Percentiles rank a stretch among this genome's conserved stretches.
Conservation (phyloP, 2,888 invertebrate species). For the Plutella xylostella region DNA sequence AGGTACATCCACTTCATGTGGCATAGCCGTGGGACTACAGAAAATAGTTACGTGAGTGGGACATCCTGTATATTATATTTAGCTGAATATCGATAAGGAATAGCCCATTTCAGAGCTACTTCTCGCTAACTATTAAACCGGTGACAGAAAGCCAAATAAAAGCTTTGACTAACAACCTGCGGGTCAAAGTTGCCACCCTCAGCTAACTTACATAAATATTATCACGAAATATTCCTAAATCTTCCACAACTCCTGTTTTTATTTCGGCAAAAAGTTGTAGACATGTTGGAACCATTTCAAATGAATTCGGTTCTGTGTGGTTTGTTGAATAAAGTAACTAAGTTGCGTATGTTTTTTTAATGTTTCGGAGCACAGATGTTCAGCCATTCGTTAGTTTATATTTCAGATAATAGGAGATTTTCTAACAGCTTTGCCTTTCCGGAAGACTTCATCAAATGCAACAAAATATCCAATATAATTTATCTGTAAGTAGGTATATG, state of each 20-base stretch:
- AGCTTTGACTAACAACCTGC: constrained; percentile 36
- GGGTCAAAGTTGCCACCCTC: constrained; percentile 34
- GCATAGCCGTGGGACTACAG: neutral
- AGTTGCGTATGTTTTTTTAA: no score
- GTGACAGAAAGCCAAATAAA: constrained; percentile 49
- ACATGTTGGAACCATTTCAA: neutral
- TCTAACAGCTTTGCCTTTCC: no score
- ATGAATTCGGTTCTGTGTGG: no score
- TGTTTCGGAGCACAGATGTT: no score
- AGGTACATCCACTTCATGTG: neutral
- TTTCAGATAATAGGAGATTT: no score
- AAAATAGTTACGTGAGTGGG: neutral
- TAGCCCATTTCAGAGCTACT: constrained; percentile 19
- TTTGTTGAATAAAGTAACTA: no score
- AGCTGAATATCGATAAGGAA: neutral
- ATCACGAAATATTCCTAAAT: constrained; percentile 45
- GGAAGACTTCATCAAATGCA: no score
- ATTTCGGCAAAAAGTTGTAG: neutral
- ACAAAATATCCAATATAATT: no score
- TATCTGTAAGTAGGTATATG: no score
- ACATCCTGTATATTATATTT: constrained; percentile 5
- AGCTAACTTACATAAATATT: constrained; percentile 11
- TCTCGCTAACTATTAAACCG: constrained; percentile 26
- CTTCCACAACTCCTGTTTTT: neutral
- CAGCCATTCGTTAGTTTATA: no score